Base-by-base conservation (phyloP, 2,113 vertebrate genomes). In the Pungitius pungitius region DNA sequence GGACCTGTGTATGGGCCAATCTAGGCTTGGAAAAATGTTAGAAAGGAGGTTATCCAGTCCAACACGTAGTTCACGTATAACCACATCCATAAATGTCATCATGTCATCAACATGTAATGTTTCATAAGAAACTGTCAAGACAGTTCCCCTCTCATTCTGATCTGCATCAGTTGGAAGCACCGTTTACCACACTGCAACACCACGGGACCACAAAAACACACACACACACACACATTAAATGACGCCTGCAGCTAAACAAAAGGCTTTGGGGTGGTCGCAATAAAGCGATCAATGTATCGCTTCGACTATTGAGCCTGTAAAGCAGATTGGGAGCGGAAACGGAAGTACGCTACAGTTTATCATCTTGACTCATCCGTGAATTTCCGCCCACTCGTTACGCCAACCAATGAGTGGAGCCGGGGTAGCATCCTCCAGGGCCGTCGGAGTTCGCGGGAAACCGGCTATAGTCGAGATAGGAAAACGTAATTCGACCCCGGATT, bases 391-490 rank as follows among this genome's bases (percentile, higher is more conserved):
- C 63, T 27, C 22, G 14, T 3, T 9, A 1, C 3, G 59, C 42
- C 73, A 45, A 61, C 91, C 91, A 92, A 93, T 93, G 24, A 82
- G 18, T 26, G 52, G 0, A 33, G 42, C 10, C 37, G 39, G 68
- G 33, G 26, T 26, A 24, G 37, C 67, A 67, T 73, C 63, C 65
- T 69, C 47, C 18, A n/a, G 51, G 63, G 71, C 80, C 65, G 58
- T 26, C 24, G 6, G 52, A 77, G 81, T 87, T 87, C 87, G 91
- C 91, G 92, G 91, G 92, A 92, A 92, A 90, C 69, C 75, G 71
- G 80, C 42, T 30, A 60, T 12, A 4, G 27, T 75, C 33, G 33
- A 39, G 17, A 11, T n/a, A 39, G 9, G 27, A 22, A 27, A 43
- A 7, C 10, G 10, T 3, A 14, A 24, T 18, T 10, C 1, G 3